Base-by-base conservation (phyloP, 2,888 invertebrate species). In the Penaeus monodon region DNA sequence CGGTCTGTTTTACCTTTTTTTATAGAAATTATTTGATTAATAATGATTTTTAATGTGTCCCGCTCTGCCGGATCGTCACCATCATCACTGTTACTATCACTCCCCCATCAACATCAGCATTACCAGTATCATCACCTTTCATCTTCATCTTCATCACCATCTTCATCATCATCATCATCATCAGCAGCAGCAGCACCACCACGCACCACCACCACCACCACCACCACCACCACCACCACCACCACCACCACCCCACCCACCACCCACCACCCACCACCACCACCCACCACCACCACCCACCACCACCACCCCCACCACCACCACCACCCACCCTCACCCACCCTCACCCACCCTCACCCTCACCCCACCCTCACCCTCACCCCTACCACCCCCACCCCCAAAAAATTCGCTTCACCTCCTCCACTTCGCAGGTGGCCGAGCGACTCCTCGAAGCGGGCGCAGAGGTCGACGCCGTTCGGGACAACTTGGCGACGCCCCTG, bases 401-500 rank as follows among this genome's bases (percentile, higher is more conserved):
- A 0, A 10, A 44, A 44, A 44, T 44, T 1, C 8, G 10, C 49
- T 20, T 49, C 33, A 2, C 57, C 44, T 0, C 17, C 27, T 17
- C 63, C 65, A 57, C n/a, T 64, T 66, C 24, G 12, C 86, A 87
- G 91, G 77, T 89, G 90, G 27, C 78, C 90, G 22, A 90, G 33
- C 81, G 78, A 20, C 77, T 90, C 66, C 73, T 90, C 20, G 70
- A 82, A 8, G 88, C 85, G 91, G 92, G 92, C 22, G 92, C 92
- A 20, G 92, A 92, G 80, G 92, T 92, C 64, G 93, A 93, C 90
- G 91, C 91, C 4, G 91, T 91, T 3, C 90, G 92, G 38, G 91
- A 91, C 88, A 91, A 92, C 85, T 91, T 92, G 90, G 92, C 91
- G 90, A 91, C 92, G 57, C 92, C 93, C 0, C 91, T 93, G 8